phyloP scores from a whole-genome alignment of 37 sponge, comb jelly and placozoan genomes.

The Tethya wilhelma region DNA sequence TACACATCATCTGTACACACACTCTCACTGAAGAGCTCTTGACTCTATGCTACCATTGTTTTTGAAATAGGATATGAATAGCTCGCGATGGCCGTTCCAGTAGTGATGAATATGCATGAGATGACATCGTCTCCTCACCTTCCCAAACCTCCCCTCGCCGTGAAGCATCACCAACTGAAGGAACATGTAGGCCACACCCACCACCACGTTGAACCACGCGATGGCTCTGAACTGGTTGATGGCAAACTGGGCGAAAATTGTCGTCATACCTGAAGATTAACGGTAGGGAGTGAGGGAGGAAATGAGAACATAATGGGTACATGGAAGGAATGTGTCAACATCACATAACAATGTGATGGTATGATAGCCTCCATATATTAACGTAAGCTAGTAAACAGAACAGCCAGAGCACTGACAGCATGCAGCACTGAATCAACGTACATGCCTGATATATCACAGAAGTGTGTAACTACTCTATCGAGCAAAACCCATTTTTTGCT shows the following conservation, averaged over 20 bases:
- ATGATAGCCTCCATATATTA: no score
- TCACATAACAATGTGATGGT: no score
- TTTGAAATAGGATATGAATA: constrained; percentile 8
- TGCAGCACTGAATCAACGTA: no score
- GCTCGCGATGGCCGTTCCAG: not conserved
- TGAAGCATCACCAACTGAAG: constrained; percentile 8
- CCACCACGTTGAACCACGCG: constrained; percentile 44
- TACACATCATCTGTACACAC: not conserved
- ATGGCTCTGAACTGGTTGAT: constrained; percentile 44
- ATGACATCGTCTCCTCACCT: not conserved
- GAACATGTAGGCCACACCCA: constrained; percentile 11
- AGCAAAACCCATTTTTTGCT: no score
- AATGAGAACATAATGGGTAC: no score
- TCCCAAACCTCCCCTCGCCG: not conserved
- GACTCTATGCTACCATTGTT: not conserved
- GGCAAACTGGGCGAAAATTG: constrained; percentile 29
- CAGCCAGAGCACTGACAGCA: no score
- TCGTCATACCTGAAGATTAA: constrained; percentile 11
- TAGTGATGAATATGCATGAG: not conserved
- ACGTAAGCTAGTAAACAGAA: no score
- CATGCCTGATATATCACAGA: no score
- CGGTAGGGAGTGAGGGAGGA: no score
- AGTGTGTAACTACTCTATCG: no score
- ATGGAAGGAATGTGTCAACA: no score
- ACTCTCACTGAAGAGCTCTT: not conserved